Conservation (phyloP, 2,888 invertebrate species). For the Caenorhabditis sp. region DNA sequence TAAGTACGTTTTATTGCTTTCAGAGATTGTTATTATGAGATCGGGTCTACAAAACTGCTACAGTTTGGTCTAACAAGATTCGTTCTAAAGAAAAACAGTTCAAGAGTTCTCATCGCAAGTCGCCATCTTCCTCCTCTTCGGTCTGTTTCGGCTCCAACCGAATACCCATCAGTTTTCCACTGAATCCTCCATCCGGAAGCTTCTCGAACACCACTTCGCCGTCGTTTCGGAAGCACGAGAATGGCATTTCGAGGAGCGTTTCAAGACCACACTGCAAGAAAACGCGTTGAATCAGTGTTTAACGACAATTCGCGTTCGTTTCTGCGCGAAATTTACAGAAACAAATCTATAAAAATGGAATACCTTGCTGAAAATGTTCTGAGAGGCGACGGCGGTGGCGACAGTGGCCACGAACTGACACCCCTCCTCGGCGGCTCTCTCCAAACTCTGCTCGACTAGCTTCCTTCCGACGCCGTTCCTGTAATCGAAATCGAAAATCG, state of each 20-base stretch:
- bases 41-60: neutral
- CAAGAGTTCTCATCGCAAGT: constrained; percentile 16
- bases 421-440: constrained; percentile 35
- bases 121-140: constrained; percentile 19
- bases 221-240: constrained; percentile 63
- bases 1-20: too few relatives aligned
- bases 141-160: neutral
- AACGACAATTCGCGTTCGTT: neutral
- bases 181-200: constrained; percentile 58
- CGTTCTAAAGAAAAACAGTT: neutral
- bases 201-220: constrained; percentile 55
- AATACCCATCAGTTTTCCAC: constrained; percentile 65
- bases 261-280: constrained; percentile 52
- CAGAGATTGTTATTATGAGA: neutral
- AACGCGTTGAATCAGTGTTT: neutral
- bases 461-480: constrained; percentile 59
- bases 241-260: constrained; percentile 62
- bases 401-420: constrained; percentile 58
- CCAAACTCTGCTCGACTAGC: constrained; percentile 50
- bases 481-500: constrained; percentile 8
- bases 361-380: constrained; percentile 60
- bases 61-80: too few relatives aligned
- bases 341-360: too few relatives aligned
- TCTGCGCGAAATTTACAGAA: too few relatives aligned
- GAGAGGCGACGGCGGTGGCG: constrained; percentile 63